These are phyloP conservation scores for Megathymus violae DNA, from an alignment of 1,140 invertebrate species.

Conservation along the genomic window DNA sequence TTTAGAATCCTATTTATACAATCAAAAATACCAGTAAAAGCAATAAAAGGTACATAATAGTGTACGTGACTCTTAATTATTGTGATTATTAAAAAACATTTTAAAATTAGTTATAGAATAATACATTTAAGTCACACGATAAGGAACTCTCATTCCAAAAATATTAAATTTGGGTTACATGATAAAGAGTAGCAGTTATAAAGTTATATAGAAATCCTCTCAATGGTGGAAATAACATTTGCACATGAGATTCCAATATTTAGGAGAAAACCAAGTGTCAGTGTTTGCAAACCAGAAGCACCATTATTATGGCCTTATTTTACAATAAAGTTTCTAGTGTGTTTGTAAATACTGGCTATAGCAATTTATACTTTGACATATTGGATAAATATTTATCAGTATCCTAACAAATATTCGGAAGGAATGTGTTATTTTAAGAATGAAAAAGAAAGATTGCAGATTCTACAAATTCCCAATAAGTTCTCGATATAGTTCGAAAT, in stretches of 20 bases:
- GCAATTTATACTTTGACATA: background rate
- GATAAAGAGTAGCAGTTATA: too few relatives aligned
- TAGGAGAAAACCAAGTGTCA: background rate
- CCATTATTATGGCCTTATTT: background rate
- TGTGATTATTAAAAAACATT: conserved; percentile 13
- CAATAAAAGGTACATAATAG: conserved; percentile 10
- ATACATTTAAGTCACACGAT: conserved; percentile 16
- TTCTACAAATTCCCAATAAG: background rate
- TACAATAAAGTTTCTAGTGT: too few relatives aligned
- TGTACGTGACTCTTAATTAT: conserved; percentile 4
- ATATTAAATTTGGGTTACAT: background rate
- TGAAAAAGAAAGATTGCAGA: conserved; percentile 8
- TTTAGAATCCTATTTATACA: conserved; percentile 5
- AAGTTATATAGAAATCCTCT: background rate
- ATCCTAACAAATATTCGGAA: conserved; percentile 14
- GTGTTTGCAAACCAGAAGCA: background rate
- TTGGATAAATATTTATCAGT: conserved; percentile 9
- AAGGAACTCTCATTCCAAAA: background rate
- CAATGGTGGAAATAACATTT: background rate
- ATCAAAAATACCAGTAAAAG: conserved; percentile 17
- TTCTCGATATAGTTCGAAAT: background rate
- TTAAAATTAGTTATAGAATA: conserved; percentile 11
- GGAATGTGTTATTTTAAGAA: conserved; percentile 19
- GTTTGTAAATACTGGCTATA: conserved; percentile 2
- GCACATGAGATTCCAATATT: background rate